Conservation (phyloP, 1,140 invertebrate species). For the Scaptomyza hsui region DNA sequence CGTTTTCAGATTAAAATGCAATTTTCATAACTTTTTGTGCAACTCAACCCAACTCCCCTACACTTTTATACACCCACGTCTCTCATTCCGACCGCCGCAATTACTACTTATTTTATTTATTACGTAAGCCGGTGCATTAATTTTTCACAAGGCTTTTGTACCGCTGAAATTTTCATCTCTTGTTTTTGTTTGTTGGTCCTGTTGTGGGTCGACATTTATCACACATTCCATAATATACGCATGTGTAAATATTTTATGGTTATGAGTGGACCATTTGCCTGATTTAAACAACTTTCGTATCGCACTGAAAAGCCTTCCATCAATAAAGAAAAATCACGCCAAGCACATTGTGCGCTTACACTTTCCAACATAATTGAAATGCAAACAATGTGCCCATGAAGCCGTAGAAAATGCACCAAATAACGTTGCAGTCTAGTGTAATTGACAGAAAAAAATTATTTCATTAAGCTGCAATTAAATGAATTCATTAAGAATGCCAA, state of each 20-base stretch:
- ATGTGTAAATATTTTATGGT: conserved; percentile 52
- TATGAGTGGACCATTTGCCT: conserved; percentile 54
- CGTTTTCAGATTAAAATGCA: conserved; percentile 83
- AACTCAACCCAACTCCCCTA: conserved; percentile 19
- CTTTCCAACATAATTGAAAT: conserved; percentile 16
- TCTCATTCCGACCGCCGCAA: conserved; percentile 48
- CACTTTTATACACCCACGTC: background rate
- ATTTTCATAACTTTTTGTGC: conserved; percentile 81
- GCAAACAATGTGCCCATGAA: background rate
- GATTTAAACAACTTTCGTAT: conserved; percentile 73
- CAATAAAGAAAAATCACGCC: conserved; percentile 20
- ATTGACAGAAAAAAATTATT: conserved; percentile 64
- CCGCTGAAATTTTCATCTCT: conserved; percentile 39
- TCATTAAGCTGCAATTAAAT: conserved; percentile 73
- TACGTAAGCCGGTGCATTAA: conserved; percentile 73
- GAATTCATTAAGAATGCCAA: conserved; percentile 56
- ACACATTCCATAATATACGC: conserved; percentile 36
- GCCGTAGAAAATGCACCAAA: no score
- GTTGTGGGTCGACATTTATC: conserved; percentile 46
- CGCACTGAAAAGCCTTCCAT: conserved; percentile 40
- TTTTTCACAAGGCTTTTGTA: conserved; percentile 71
- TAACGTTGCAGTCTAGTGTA: conserved; percentile 23
- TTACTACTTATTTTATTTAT: conserved; percentile 83
- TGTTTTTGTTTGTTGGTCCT: conserved; percentile 49
- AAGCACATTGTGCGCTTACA: conserved; percentile 20